phyloP scores from a whole-genome alignment of 2,888 invertebrate species.

The Drosophila prolongata region DNA sequence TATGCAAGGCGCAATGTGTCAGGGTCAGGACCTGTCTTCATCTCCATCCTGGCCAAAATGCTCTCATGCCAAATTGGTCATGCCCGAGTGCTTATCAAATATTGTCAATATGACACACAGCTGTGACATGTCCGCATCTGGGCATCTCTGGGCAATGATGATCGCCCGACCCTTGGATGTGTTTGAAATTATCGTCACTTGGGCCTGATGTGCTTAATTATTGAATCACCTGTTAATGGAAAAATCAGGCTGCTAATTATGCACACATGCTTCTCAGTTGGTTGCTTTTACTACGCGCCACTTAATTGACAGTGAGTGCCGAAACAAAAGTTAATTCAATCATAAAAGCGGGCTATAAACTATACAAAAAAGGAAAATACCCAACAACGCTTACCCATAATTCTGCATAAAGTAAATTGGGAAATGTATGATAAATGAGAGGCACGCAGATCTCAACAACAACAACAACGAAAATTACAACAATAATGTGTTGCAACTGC shows the following conservation, averaged over 20 bases:
- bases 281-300: constrained; percentile 8
- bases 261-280: constrained; percentile 34
- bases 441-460: constrained; percentile 25
- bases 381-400: constrained; percentile 33
- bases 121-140: constrained; percentile 29
- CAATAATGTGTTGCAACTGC: constrained; percentile 15
- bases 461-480: constrained; percentile 4
- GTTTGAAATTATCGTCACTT: constrained; percentile 29
- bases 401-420: constrained; percentile 54
- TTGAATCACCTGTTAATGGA: constrained; percentile 61
- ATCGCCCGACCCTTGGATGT: constrained; percentile 8
- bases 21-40: constrained; percentile 41
- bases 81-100: constrained; percentile 46
- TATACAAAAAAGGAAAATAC: constrained; percentile 51
- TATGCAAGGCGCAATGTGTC: constrained; percentile 69
- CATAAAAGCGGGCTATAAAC: constrained; percentile 58
- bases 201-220: constrained; percentile 36
- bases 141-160: constrained; percentile 2
- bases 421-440: constrained; percentile 56
- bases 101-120: constrained; percentile 46
- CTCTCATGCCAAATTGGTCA: constrained; percentile 31
- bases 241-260: constrained; percentile 60
- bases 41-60: constrained; percentile 3
- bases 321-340: constrained; percentile 66
- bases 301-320: constrained; percentile 44